Base-by-base conservation (phyloP, 1,140 invertebrate genomes). In the Anoplophora glabripennis region DNA sequence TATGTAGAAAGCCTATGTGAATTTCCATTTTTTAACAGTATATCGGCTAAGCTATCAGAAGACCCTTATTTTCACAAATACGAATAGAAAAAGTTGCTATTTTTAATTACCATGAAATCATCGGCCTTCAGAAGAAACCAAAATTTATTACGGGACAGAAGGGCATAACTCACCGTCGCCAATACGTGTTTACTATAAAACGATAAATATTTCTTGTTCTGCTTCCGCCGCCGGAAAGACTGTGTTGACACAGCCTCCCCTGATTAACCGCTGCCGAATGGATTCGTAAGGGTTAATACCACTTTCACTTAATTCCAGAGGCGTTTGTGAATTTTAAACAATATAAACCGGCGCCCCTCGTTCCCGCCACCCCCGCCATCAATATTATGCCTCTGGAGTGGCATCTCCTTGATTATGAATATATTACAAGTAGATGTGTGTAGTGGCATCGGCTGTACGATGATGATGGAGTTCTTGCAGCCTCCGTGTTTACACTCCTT, bases 231-330 rank as follows among this genome's bases (percentile, higher is more conserved):
- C 35, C 54, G 41, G 37, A 41, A 61, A 53, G 51, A 64, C 51
- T 66, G 47, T 65, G 59, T 60, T 64, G 61, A 66, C 56, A 67
- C 38, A 65, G 42, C 55, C 52, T 55, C 52, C 61, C 47, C 53
- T 69, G 60, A 54, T 69, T 64, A 69, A 67, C 61, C 59, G 51
- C 60, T 45, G 42, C 11, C 42, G 59, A 54, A 64, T 66, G 49
- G 61, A 64, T 60, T 55, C 56, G 61, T 35, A 64, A 59, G 67
- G 66, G 64, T 68, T 66, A 66, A 68, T 64, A 59, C 68, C 68
- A 67, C 68, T 69, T 69, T 69, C 68, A 57, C 65, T 69, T 67
- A 69, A 69, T 69, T 67, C 65, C 53, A 61, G 51, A 60, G 63
- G 60, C 65, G 65, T 66, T 55, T 57, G 61, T 66, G 66, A 65